These are phyloP conservation scores for Alloplasta piceator DNA, from an alignment of 2,888 invertebrate genomes.

Conservation along the genomic window DNA sequence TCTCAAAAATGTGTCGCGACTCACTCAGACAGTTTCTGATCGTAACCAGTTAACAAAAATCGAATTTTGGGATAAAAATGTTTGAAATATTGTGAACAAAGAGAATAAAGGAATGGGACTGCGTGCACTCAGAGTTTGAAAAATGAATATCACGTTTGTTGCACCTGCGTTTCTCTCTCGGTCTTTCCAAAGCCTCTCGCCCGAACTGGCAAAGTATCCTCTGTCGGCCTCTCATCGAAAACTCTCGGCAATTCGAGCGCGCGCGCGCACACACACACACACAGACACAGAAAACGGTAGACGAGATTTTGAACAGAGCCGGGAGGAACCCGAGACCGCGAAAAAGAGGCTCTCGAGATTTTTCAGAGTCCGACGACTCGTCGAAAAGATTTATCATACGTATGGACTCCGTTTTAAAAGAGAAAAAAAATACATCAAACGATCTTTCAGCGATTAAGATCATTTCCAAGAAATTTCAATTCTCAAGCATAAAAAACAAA, in stretches of 20 bases:
- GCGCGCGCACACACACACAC: not conserved
- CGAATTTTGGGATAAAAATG: not conserved
- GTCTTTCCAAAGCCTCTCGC: too few species aligned
- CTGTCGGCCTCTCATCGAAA: conserved; percentile 19
- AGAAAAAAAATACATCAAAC: too few species aligned
- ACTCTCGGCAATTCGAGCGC: not conserved
- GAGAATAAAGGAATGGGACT: not conserved
- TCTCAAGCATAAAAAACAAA: too few species aligned
- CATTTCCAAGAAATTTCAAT: too few species aligned
- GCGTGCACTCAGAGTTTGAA: conserved; percentile 24
- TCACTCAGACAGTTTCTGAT: too few species aligned
- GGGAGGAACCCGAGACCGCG: conserved; percentile 1
- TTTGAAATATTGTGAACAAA: not conserved
- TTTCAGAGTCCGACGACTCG: conserved; percentile 65
- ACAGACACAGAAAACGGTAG: not conserved
- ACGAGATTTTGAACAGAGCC: too few species aligned
- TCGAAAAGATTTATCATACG: not conserved
- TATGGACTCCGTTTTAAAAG: too few species aligned
- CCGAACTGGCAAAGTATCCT: conserved; percentile 41
- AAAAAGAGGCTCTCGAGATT: conserved; percentile 34
- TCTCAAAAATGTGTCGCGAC: too few species aligned
- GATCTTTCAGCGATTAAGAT: too few species aligned
- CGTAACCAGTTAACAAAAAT: too few species aligned
- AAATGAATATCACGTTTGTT: conserved; percentile 24
- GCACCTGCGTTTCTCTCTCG: conserved; percentile 46